Conservation (phyloP, 1,140 invertebrate species). For the Apis cerana region DNA sequence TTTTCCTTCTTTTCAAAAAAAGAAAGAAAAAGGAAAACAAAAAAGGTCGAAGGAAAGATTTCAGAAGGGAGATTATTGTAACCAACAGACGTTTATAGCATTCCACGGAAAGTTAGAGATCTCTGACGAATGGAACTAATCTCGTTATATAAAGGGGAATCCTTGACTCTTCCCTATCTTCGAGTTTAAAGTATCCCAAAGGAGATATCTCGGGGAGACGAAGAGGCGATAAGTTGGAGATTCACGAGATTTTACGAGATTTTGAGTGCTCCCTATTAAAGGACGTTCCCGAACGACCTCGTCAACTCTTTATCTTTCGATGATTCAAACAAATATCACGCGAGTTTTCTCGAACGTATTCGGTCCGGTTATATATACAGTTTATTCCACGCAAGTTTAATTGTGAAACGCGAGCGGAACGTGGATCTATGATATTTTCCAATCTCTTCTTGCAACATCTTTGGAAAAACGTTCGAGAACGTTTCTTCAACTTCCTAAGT, state of each 20-base stretch:
- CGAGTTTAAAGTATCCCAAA: background rate
- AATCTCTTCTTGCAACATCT: too few relatives aligned
- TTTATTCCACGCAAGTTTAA: slow-evolving; percentile 31
- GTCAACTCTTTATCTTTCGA: slow-evolving; percentile 4
- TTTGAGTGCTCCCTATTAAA: slow-evolving; percentile 66
- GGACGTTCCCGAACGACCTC: slow-evolving; percentile 53
- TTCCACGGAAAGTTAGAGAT: background rate
- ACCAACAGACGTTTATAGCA: background rate
- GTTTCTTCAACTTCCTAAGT: too few relatives aligned
- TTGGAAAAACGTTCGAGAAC: too few relatives aligned
- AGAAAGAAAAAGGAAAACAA: too few relatives aligned
- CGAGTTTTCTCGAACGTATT: background rate
- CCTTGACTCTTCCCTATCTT: background rate
- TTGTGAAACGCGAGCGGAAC: background rate
- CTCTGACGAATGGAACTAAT: slow-evolving; percentile 3
- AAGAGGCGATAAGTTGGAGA: slow-evolving; percentile 37
- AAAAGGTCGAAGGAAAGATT: too few relatives aligned
- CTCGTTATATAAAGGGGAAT: background rate
- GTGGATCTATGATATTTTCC: background rate
- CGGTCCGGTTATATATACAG: background rate
- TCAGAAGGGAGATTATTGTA: too few relatives aligned
- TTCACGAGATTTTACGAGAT: slow-evolving; percentile 68
- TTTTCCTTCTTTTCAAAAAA: too few relatives aligned
- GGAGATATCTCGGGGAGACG: slow-evolving; percentile 8
- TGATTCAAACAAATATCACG: slow-evolving; percentile 17